A percentile compares a stretch with the other conserved stretches of the same genome.
Conservation (phyloP, 2,113 vertebrate genomes). For the Pseudorasbora parva region DNA sequence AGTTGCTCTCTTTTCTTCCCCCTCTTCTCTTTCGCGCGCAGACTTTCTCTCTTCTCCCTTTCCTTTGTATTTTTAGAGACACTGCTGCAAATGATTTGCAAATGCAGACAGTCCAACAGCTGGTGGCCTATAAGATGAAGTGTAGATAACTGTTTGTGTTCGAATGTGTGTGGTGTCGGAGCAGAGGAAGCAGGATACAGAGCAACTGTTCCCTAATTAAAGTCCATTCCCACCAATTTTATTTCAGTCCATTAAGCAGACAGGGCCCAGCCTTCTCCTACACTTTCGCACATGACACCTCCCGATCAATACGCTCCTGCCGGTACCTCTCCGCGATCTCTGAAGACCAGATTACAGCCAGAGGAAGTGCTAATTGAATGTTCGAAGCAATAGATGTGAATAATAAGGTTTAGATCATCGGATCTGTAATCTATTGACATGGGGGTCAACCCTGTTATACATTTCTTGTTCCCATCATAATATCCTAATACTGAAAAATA, state of each 20-base stretch:
- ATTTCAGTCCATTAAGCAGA: slow-evolving; percentile 94
- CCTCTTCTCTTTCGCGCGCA: slow-evolving; percentile 37
- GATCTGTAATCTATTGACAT: slow-evolving; percentile 18
- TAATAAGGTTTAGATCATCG: slow-evolving; percentile 45
- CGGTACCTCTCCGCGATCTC: slow-evolving; percentile 81
- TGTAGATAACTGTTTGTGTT: slow-evolving; percentile 33
- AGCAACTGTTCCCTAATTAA: slow-evolving; percentile 90
- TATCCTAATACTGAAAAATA: background rate
- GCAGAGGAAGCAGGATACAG: slow-evolving; percentile 79
- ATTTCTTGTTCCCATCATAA: background rate
- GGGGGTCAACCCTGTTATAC: background rate
- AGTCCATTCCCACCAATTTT: slow-evolving; percentile 91
- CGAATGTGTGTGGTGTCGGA: slow-evolving; percentile 51
- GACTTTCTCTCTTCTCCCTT: slow-evolving; percentile 42
- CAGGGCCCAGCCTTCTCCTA: slow-evolving; percentile 82
- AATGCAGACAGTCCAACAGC: slow-evolving; percentile 81
- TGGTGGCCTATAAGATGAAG: slow-evolving; percentile 72
- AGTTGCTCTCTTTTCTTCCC: slow-evolving; percentile 74
- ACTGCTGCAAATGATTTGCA: slow-evolving; percentile 73
- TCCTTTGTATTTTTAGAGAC: slow-evolving; percentile 40
- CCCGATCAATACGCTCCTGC: slow-evolving; percentile 89
- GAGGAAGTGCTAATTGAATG: slow-evolving; percentile 90
- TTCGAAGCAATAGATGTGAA: slow-evolving; percentile 63
- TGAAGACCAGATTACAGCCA: slow-evolving; percentile 84
- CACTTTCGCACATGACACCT: slow-evolving; percentile 85